Base-by-base conservation (phyloP, 2,888 invertebrate genomes). In the Protonemura montana region DNA sequence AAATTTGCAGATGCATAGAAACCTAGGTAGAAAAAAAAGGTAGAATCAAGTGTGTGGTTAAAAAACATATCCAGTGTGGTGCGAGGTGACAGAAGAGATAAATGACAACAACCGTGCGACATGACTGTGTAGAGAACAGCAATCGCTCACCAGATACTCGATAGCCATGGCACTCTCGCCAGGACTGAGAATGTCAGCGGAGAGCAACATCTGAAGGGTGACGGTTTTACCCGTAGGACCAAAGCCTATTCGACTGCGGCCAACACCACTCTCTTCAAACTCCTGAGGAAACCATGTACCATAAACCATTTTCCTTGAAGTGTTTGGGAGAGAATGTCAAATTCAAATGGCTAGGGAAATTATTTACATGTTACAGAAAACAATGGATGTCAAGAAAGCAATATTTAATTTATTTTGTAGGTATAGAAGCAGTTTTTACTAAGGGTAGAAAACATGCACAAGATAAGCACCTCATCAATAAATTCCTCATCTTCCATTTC, bases 141-240 rank as follows among this genome's bases (percentile, higher is more conserved):
- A n/a, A 30, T 28, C 29, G 89, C 90, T 91, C 93, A 96, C 97
- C 94, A 98, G 93, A 92, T 98, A 98, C 91, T 98, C 97, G 89
- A 98, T 96, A 85, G 97, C 96, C 95, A 98, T 95, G 85, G 95
- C 93, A 78, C 96, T 96, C 90, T 94, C 95, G 78, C 97, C 97
- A 82, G 97, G 95, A 90, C 96, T 95, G 87, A 98, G 93, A 90
- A 98, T 95, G 90, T 96, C 96, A 86, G 97, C 97, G 89, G 95
- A 94, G 90, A 98, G 93, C 82, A 98, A 92, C 94, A 97, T 98
- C 91, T 96, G 96, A 88, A 98, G 92, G 13, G 97, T 97, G 25
- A 98, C 96, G 87, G 95, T 95, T 89, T 94, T 93, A 0, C 94
- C 94, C 25, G 94, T 92, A 89, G 89, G 87, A 82, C 87, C 86